Evolutionary conservation across 2,797 vertebrate genomes (phyloP).

Genomic region (Acridotheres tristis): DNA sequence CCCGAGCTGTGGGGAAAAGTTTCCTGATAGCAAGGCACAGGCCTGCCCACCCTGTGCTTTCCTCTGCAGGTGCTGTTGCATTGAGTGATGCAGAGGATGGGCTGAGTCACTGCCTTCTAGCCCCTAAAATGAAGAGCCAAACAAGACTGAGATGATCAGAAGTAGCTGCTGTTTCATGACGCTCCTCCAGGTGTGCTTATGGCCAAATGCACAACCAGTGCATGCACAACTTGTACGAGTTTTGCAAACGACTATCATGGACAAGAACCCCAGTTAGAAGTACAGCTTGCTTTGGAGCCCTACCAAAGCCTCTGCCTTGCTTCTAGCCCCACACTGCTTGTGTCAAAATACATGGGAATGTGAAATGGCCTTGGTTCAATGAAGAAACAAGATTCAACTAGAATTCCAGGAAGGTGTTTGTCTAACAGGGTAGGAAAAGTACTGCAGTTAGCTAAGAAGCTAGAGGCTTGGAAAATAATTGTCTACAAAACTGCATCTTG

Average conservation of each 20-base stretch:
- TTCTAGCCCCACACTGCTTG: rapidly evolving
- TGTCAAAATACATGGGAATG: neutral
- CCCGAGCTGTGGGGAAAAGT: too few relatives aligned
- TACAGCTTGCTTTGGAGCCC: neutral
- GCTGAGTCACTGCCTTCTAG: neutral
- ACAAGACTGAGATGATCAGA: neutral
- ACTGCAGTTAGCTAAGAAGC: neutral
- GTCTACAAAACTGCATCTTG: neutral
- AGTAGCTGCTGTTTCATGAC: rapidly evolving
- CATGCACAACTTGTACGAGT: neutral
- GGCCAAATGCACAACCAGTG: rapidly evolving
- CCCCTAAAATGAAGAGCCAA: neutral
- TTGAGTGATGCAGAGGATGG: neutral
- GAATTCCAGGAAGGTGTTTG: neutral
- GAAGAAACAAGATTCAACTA: too few relatives aligned
- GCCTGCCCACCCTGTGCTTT: neutral
- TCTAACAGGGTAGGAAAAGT: neutral
- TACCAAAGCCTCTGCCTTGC: neutral
- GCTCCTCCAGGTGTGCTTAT: neutral
- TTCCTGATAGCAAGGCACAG: neutral
- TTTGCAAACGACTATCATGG: neutral
- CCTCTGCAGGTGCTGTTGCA: neutral
- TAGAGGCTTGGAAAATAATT: neutral
- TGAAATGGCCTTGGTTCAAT: too few relatives aligned
- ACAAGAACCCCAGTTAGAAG: neutral